Evolutionary conservation across 2,113 vertebrate species (phyloP), one percentile per base, ranked within the genome.

Genomic region (Rhabdornis inornatus): DNA sequence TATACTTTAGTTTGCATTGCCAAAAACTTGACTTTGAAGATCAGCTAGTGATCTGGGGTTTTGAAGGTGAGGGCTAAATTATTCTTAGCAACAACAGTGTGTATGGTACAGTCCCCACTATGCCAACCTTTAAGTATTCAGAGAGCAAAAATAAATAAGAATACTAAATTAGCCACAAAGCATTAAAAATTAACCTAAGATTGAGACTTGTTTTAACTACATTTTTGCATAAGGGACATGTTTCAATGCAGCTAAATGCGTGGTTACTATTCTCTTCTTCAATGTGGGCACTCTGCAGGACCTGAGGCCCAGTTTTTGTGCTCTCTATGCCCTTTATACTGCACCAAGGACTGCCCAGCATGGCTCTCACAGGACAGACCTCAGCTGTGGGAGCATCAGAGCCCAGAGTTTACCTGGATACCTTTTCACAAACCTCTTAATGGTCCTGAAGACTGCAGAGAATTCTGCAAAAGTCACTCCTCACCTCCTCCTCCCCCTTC

Each of bases 1-100:
- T 90, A 70, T 69, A 59, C 70, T 83, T 83, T 59, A 80, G 39
- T 71, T 86, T 83, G 66, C 56, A 61, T 66, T 90, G 85, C 88
- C 94, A 92, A 75, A 85, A 89, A 68, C 68, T 85, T 89, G 80
- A 71, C 66, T 94, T 93, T 70, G 79, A 85, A 89, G 74, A 94
- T 66, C 49, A 87, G 53, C 49, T 79, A 31, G 69, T 45, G 71
- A 85, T 93, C 37, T 79, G 27, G 16, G 69, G 18, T 70, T 89
- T 56, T 64, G 81, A 92, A 94, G 25, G 66, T 50, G 50, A 84
- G 15, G 25, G 57, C 49, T 92, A 79, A 85, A 95, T 89, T 57
- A 82, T 72, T 95, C 84, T 89, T 37, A 95, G 61, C 39, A 72
- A 87, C 78, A 93, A 66, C 33, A 25, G 5, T 76, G 42, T 6